Percentiles rank a stretch among this genome's conserved stretches.
Conservation (phyloP, 2,113 vertebrate species). For the Melanocharis versteri region DNA sequence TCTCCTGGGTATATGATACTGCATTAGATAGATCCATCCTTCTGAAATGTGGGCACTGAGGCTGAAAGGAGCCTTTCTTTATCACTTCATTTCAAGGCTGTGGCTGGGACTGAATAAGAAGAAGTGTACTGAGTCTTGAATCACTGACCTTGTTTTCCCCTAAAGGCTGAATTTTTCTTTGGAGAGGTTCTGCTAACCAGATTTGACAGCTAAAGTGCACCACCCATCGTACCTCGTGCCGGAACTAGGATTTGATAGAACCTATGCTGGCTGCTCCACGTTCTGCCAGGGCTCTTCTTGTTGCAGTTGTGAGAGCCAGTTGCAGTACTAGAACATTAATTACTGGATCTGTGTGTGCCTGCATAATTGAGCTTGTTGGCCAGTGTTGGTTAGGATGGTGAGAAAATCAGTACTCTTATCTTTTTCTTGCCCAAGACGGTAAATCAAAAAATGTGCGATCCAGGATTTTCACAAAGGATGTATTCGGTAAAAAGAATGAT, state of each 20-base stretch:
- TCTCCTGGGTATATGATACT: not conserved
- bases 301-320: not conserved
- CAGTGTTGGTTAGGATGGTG: not conserved
- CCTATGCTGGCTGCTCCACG: fast-evolving
- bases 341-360: not conserved
- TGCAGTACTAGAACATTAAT: not conserved
- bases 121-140: not conserved
- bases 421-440: not conserved
- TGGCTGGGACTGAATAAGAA: not conserved
- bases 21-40: not conserved
- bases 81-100: constrained; percentile 30
- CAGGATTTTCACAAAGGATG: not conserved
- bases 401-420: not conserved
- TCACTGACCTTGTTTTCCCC: constrained; percentile 4
- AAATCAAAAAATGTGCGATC: not conserved
- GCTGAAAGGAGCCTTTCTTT: not conserved
- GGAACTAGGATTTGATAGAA: not conserved
- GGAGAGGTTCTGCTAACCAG: not conserved
- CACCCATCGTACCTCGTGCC: not conserved
- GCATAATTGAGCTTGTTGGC: not conserved
- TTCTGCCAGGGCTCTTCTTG: not conserved
- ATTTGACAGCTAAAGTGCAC: not conserved
- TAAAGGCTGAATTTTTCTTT: not conserved
- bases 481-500: not conserved
- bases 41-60: not conserved